Conservation (phyloP, 2,113 vertebrate genomes). For the Sclerurus mexicanus region DNA sequence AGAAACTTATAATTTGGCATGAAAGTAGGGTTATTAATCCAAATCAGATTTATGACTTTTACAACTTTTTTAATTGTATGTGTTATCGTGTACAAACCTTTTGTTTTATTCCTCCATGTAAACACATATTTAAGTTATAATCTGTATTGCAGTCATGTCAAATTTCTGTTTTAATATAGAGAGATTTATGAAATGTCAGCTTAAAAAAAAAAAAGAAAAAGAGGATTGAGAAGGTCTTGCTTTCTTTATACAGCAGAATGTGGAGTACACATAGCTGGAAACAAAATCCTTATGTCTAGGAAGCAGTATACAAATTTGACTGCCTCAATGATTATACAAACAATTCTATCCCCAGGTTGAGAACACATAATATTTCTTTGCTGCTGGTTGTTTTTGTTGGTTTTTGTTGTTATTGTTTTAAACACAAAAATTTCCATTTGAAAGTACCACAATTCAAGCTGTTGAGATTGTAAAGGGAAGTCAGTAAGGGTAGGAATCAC, state of each 20-base stretch:
- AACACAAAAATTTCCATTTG: neutral
- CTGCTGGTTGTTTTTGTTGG: neutral
- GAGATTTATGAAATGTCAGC: neutral
- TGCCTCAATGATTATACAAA: neutral
- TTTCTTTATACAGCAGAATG: neutral
- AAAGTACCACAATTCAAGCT: neutral
- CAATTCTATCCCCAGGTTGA: neutral
- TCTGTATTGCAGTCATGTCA: neutral
- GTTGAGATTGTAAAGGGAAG: neutral
- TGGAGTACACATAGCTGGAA: neutral
- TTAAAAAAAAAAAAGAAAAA: neutral
- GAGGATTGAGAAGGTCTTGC: neutral
- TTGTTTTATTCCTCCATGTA: neutral
- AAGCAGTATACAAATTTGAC: neutral
- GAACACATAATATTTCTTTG: neutral
- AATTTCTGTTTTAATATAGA: neutral
- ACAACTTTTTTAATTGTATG: neutral
- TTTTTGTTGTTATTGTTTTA: neutral
- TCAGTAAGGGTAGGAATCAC: neutral
- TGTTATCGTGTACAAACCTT: neutral
- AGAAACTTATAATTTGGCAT: neutral
- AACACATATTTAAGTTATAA: neutral
- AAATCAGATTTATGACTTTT: neutral
- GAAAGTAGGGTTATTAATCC: neutral
- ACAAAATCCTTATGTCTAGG: neutral